Evolutionary conservation across 2,797 vertebrate species (phyloP), one percentile per base, ranked within the genome.

Genomic region (Coreius guichenoti): DNA sequence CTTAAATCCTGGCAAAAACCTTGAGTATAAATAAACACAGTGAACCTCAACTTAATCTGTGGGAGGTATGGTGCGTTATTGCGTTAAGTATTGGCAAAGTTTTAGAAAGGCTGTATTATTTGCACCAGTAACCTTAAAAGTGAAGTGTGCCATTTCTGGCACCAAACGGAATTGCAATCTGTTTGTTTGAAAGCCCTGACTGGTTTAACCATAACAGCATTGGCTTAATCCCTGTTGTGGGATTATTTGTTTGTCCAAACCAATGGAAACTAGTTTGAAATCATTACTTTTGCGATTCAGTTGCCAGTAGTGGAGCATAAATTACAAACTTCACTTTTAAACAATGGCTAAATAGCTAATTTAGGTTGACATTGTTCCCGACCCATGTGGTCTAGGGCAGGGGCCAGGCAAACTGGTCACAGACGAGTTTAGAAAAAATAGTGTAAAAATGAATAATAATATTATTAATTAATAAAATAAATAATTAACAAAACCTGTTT

Each of bases 141-240:
- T 43, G 33, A 78, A 78, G 56, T 61, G 75, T 78, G 75, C 75
- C 75, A n/a, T 77, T 36, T 79, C 29, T 84, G 73, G 43, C 19
- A 76, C 19, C 19, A 36, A 76, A 33, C 3, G 0, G 47, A 75
- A 31, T 14, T 54, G 19, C 29, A 76, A 17, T 58, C 21, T 39
- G 51, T 76, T 76, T 56, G 49, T 36, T 36, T 58, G 31, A 56
- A 76, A 56, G 31, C 12, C 51, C 13, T 76, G 7, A n/a, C 21
- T 16, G 51, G 19, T 76, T 76, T 76, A 36, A 7, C 6, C 51
- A n/a, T 16, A 39, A 56, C 31, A 9, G 29, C 33, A 58, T 12
- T 43, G 33, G 13, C 13, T 75, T 54, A 75, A 54, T 11, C 31
- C 8, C 13, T 76, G 36, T 26, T 78, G 33, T 76, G 21, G 31